These are phyloP conservation scores for Sebastes ruberrimus DNA, from an alignment of 2,797 vertebrate species.

Conservation along the genomic window DNA sequence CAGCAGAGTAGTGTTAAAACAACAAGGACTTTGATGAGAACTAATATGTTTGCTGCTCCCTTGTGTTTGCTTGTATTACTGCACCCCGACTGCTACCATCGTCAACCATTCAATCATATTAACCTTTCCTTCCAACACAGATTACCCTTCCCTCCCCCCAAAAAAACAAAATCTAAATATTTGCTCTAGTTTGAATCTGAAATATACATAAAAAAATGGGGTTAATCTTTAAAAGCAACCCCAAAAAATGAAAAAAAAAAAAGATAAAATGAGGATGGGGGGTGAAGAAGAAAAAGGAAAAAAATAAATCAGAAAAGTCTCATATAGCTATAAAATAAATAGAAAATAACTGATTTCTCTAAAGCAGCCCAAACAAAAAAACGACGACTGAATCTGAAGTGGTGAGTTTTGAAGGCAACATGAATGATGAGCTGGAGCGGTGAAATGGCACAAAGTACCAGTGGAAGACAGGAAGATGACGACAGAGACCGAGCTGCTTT, in stretches of 20 bases:
- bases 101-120: conserved; percentile 49
- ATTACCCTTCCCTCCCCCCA: conserved; percentile 10
- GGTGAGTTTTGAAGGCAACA: conserved; percentile 69
- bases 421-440: conserved; percentile 31
- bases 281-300: neutral
- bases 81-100: conserved; percentile 41
- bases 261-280: conserved; percentile 45
- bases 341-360: conserved; percentile 77
- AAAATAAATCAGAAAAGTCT: conserved; percentile 59
- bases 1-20: conserved; percentile 56
- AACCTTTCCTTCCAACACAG: conserved; percentile 37
- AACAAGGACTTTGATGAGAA: neutral
- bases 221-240: conserved; percentile 69
- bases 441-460: conserved; percentile 35
- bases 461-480: conserved; percentile 48
- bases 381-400: conserved; percentile 25
- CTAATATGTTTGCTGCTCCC: conserved; percentile 9
- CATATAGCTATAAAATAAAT: conserved; percentile 82
- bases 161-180: conserved; percentile 67
- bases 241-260: conserved; percentile 50
- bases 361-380: conserved; percentile 70
- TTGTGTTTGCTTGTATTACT: conserved; percentile 42
- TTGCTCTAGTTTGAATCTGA: conserved; percentile 78
- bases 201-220: conserved; percentile 80
- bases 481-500: conserved; percentile 26